phyloP scores from a whole-genome alignment of 1,140 invertebrate genomes.

The Scaptomyza montana region DNA sequence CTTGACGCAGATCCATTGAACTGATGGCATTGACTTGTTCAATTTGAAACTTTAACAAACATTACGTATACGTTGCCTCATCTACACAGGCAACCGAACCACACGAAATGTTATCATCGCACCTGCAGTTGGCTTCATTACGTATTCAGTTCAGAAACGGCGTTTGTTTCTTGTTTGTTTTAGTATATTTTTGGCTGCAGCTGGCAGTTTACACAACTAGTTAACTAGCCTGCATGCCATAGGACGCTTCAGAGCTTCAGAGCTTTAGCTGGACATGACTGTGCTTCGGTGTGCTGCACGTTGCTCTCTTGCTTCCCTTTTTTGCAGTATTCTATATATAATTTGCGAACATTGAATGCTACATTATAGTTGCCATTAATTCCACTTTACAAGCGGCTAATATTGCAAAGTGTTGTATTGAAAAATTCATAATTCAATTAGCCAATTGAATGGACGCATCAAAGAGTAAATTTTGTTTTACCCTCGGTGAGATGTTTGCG shows the following conservation, averaged over 20 bases:
- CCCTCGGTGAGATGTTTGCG: no score
- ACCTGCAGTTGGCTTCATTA: constrained; percentile 25
- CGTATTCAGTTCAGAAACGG: constrained; percentile 26
- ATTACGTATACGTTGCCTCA: background rate
- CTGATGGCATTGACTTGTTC: constrained; percentile 35
- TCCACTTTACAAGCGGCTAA: constrained; percentile 34
- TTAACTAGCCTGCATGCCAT: constrained; percentile 1
- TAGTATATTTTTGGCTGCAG: constrained; percentile 14
- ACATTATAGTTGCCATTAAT: constrained; percentile 38
- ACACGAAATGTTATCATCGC: background rate
- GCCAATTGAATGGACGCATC: background rate
- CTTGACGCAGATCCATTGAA: constrained; percentile 55
- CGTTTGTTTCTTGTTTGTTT: constrained; percentile 31
- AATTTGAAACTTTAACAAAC: background rate
- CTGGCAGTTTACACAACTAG: constrained; percentile 22
- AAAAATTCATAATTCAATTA: constrained; percentile 48
- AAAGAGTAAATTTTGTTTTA: no score
- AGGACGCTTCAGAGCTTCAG: background rate
- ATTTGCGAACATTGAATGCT: constrained; percentile 10
- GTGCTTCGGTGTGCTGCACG: no score
- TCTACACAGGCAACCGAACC: no score
- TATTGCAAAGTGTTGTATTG: constrained; percentile 50
- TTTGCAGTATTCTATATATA: constrained; percentile 61
- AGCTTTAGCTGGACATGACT: background rate
- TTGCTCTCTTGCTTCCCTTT: background rate